Evolutionary conservation across 2,888 invertebrate species (phyloP).

Genomic region (Pachydiplax longipennis): DNA sequence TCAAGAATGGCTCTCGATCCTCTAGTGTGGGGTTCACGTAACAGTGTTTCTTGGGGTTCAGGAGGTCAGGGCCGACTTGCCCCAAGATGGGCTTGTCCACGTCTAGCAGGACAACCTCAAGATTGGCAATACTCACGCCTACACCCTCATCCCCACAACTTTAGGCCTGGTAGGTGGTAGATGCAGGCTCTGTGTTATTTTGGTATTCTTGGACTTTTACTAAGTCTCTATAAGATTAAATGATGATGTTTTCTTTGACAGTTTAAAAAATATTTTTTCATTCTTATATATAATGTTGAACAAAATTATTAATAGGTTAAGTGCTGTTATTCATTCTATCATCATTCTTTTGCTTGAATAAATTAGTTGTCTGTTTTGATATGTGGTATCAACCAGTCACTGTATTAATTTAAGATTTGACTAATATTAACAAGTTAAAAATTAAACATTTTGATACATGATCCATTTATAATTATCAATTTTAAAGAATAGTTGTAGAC

Average conservation of each 20-base stretch:
- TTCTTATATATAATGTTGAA: background rate
- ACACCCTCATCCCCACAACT: conserved; percentile 24
- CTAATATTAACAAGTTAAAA: no score
- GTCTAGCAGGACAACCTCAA: conserved; percentile 16
- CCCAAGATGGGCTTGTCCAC: conserved; percentile 24
- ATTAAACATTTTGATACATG: no score
- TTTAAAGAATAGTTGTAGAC: no score
- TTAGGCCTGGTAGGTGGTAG: conserved; percentile 38
- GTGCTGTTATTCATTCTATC: no score
- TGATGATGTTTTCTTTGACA: background rate
- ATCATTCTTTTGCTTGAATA: no score
- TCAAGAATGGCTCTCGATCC: conserved; percentile 30
- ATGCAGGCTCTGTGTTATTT: background rate
- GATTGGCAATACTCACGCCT: conserved; percentile 33
- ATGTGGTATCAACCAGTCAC: no score
- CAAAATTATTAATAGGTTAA: no score
- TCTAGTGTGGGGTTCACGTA: conserved; percentile 26
- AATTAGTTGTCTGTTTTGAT: no score
- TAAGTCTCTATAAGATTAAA: background rate
- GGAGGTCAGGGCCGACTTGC: conserved; percentile 24
- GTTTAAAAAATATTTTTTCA: background rate
- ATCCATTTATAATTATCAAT: no score
- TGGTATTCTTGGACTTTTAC: background rate
- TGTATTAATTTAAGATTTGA: no score
- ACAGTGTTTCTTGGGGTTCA: conserved; percentile 20